A percentile compares a stretch with the other conserved stretches of the same genome.
Conservation (phyloP, 2,113 vertebrate species). For the Butorides virescens region DNA sequence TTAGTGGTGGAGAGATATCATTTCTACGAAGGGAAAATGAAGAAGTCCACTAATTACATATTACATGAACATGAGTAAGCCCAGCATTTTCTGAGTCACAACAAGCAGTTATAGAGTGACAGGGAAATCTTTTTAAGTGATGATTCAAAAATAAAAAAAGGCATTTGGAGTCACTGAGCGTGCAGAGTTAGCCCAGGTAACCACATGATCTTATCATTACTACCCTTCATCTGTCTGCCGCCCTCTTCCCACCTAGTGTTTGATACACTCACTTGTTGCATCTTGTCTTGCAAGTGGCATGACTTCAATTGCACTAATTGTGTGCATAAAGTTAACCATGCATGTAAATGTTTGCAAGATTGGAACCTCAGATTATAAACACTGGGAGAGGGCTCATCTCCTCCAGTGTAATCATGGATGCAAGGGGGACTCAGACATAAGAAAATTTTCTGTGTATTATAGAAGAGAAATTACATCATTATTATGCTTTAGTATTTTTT, state of each 20-base stretch:
- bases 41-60: constrained; percentile 55
- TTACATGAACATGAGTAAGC: constrained; percentile 17
- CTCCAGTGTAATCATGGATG: not conserved
- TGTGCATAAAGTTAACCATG: constrained; percentile 68
- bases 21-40: constrained; percentile 29
- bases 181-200: constrained; percentile 68
- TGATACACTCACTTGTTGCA: constrained; percentile 70
- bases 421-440: not conserved
- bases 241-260: constrained; percentile 66
- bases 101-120: constrained; percentile 47
- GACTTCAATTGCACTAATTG: constrained; percentile 69
- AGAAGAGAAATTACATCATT: not conserved
- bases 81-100: constrained; percentile 61
- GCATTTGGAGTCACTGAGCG: constrained; percentile 62
- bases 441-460: not conserved
- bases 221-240: constrained; percentile 70
- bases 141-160: constrained; percentile 66
- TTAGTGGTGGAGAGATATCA: not conserved
- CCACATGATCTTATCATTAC: constrained; percentile 68
- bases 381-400: constrained; percentile 50
- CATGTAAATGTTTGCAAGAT: constrained; percentile 67
- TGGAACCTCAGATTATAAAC: constrained; percentile 63
- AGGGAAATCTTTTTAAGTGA: constrained; percentile 56
- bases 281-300: constrained; percentile 71
- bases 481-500: not conserved